Conservation (phyloP, 2,888 invertebrate species). For the Pristionchus japonicus region DNA sequence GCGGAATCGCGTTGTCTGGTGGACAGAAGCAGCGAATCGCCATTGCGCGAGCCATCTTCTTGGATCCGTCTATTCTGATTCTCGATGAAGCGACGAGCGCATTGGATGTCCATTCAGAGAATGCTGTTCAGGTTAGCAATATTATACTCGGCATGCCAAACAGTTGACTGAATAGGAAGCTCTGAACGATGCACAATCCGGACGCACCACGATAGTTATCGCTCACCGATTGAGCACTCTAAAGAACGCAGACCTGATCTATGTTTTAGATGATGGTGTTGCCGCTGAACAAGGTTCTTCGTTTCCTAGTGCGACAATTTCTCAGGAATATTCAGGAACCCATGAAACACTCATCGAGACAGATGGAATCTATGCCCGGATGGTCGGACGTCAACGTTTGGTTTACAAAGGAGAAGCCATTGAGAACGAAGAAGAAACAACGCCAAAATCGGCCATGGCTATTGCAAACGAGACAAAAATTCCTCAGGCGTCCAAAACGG, state of each 20-base stretch:
- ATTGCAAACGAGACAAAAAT: too few relatives aligned
- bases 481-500: not conserved
- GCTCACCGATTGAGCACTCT: constrained; percentile 67
- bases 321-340: not conserved
- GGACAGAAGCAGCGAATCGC: too few relatives aligned
- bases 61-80: not conserved
- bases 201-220: constrained; percentile 61
- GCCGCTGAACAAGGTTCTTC: constrained; percentile 51
- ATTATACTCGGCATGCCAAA: not conserved
- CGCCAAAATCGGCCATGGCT: too few relatives aligned
- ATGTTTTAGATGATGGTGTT: constrained; percentile 52
- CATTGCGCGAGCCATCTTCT: too few relatives aligned
- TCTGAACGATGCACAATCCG: constrained; percentile 56
- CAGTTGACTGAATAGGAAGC: constrained; percentile 54
- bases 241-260: constrained; percentile 55
- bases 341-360: not conserved
- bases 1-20: not conserved
- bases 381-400: not conserved
- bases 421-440: too few relatives aligned
- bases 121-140: not conserved
- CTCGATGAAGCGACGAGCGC: too few relatives aligned
- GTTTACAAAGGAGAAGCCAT: not conserved
- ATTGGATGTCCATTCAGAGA: constrained; percentile 5
- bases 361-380: not conserved
- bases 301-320: too few relatives aligned